A percentile compares a stretch with the other conserved stretches of the same genome.
Evolutionary conservation across 2,888 invertebrate species (phyloP).

Genomic region (Leptura quadrifasciata): DNA sequence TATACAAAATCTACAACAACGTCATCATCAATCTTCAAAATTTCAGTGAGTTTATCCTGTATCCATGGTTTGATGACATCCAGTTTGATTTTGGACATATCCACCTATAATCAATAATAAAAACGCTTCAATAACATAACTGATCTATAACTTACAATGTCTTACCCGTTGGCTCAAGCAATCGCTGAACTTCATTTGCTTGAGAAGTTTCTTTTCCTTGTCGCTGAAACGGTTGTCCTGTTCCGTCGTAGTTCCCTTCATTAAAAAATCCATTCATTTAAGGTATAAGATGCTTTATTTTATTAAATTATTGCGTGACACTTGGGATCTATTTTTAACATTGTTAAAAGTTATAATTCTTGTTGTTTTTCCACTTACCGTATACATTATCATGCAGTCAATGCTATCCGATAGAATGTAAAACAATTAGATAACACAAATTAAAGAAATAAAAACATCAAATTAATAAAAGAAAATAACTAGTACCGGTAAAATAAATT

Average conservation of each 20-base stretch:
- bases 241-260: slow-evolving; percentile 97
- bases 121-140: slow-evolving; percentile 23
- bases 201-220: slow-evolving; percentile 99
- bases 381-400: slow-evolving; percentile 68
- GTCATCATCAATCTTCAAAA: slow-evolving; percentile 98
- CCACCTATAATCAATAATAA: slow-evolving; percentile 80
- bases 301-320: slow-evolving; percentile 37
- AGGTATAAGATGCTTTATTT: slow-evolving; percentile 46
- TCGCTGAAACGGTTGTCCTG: slow-evolving; percentile 99
- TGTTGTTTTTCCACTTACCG: slow-evolving; percentile 63
- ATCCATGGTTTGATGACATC: slow-evolving; percentile 99
- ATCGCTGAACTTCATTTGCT: slow-evolving; percentile 98
- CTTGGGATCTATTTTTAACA: slow-evolving; percentile 49
- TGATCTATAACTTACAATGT: neutral
- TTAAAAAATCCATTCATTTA: slow-evolving; percentile 59
- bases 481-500: slow-evolving; percentile 39
- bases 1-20: slow-evolving; percentile 99
- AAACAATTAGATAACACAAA: slow-evolving; percentile 25
- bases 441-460: slow-evolving; percentile 20
- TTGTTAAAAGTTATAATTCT: slow-evolving; percentile 11
- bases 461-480: slow-evolving; percentile 22
- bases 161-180: slow-evolving; percentile 92
- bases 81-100: slow-evolving; percentile 98
- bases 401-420: slow-evolving; percentile 14
- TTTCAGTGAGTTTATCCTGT: slow-evolving; percentile 95